A percentile compares a stretch with the other conserved stretches of the same genome.
phyloP scores from a whole-genome alignment of 2,113 vertebrate species.

The Beaufortia kweichowensis region DNA sequence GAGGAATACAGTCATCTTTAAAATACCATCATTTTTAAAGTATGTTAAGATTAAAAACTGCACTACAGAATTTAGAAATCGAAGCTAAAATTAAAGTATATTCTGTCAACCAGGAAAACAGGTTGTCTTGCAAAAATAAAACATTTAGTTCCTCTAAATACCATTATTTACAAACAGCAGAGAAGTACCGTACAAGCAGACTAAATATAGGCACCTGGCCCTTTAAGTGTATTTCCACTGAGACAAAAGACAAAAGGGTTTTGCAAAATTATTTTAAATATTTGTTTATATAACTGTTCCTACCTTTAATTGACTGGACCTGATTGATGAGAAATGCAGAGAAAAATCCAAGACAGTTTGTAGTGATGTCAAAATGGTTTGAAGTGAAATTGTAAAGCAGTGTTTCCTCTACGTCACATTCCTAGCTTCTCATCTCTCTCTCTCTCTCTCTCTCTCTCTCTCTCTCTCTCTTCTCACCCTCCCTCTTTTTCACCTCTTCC shows the following conservation, averaged over 20 bases:
- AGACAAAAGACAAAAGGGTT: neutral
- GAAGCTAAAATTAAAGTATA: neutral
- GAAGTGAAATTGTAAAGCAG: neutral
- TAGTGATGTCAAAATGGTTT: neutral
- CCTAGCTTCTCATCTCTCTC: neutral
- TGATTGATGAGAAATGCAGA: neutral
- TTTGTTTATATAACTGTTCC: neutral
- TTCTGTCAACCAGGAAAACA: neutral
- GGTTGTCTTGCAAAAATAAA: neutral
- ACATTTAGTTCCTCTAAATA: neutral
- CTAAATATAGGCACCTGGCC: neutral
- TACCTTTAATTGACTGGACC: neutral
- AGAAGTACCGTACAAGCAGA: neutral
- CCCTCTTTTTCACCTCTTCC: neutral
- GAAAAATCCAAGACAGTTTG: neutral
- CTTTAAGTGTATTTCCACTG: neutral
- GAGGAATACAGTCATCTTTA: neutral
- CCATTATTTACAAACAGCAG: neutral
- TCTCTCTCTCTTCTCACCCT: constrained; percentile 2
- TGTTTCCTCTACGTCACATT: constrained; percentile 22
- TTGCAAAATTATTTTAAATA: neutral
- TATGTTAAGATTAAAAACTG: neutral
- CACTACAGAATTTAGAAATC: neutral
- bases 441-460: constrained; percentile 8
- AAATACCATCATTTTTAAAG: too few relatives aligned